phyloP scores from a whole-genome alignment of 1,140 invertebrate species.

The Meloidogyne exigua region DNA sequence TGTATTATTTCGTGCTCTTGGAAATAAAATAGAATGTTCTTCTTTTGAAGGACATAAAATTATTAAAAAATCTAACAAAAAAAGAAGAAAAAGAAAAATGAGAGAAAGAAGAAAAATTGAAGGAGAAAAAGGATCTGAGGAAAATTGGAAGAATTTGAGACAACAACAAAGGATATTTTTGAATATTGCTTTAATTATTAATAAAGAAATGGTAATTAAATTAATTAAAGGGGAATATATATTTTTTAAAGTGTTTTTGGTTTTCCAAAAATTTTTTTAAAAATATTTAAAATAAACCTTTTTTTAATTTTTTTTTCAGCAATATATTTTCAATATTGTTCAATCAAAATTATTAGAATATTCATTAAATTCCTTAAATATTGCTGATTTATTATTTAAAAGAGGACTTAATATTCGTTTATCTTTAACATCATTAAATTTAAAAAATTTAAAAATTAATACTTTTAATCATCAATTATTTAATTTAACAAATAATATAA shows the following conservation, averaged over 20 bases:
- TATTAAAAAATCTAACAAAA: slow-evolving; percentile 12
- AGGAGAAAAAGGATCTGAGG: slow-evolving; percentile 5
- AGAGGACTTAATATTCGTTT: slow-evolving; percentile 35
- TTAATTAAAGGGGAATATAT: neutral
- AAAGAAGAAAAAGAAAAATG: neutral
- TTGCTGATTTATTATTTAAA: slow-evolving; percentile 56
- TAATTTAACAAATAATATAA: slow-evolving; percentile 59
- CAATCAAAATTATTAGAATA: slow-evolving; percentile 52
- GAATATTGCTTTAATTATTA: slow-evolving; percentile 58
- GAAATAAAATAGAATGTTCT: slow-evolving; percentile 50
- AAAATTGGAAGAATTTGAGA: slow-evolving; percentile 42
- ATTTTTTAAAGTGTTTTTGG: no score
- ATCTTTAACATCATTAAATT: neutral
- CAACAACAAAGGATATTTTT: slow-evolving; percentile 59
- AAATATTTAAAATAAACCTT: no score
- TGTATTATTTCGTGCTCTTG: slow-evolving; percentile 48
- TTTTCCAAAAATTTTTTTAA: no score
- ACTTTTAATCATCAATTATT: slow-evolving; percentile 44
- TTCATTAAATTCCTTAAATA: slow-evolving; percentile 56
- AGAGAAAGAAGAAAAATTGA: neutral
- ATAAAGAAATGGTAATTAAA: slow-evolving; percentile 55
- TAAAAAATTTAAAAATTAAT: slow-evolving; percentile 1
- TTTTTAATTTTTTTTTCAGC: slow-evolving; percentile 36
- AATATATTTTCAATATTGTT: slow-evolving; percentile 47
- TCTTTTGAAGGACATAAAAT: slow-evolving; percentile 29